Conservation (phyloP, 2,888 invertebrate species). For the Cephus rjabovi region DNA sequence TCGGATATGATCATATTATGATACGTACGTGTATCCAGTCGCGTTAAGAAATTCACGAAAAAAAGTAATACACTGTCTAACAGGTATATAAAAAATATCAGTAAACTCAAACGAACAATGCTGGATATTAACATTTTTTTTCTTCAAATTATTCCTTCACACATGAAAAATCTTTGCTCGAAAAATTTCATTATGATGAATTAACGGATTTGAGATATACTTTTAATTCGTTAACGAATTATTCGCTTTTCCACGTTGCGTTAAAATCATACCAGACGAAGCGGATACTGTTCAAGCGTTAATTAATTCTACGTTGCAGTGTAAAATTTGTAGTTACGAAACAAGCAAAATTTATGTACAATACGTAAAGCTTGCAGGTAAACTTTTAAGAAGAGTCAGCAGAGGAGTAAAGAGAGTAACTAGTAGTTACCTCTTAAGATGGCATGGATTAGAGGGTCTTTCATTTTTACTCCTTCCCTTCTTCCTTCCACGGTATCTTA, state of each 20-base stretch:
- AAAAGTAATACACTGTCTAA: neutral
- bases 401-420: neutral
- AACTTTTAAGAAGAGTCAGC: neutral
- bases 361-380: neutral
- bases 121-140: neutral
- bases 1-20: neutral
- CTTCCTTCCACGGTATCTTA: conserved; percentile 3
- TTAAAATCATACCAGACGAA: neutral
- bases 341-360: neutral
- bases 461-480: conserved; percentile 11
- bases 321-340: neutral
- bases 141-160: neutral
- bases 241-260: neutral
- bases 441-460: neutral
- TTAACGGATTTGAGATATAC: neutral
- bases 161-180: neutral
- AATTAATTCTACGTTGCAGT: neutral
- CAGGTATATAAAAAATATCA: neutral
- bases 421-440: neutral
- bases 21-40: neutral
- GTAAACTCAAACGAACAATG: neutral
- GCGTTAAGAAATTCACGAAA: neutral
- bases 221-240: neutral
- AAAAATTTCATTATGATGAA: neutral
- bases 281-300: neutral